phyloP scores from a whole-genome alignment of 2,113 vertebrate species.

The Grus americana region DNA sequence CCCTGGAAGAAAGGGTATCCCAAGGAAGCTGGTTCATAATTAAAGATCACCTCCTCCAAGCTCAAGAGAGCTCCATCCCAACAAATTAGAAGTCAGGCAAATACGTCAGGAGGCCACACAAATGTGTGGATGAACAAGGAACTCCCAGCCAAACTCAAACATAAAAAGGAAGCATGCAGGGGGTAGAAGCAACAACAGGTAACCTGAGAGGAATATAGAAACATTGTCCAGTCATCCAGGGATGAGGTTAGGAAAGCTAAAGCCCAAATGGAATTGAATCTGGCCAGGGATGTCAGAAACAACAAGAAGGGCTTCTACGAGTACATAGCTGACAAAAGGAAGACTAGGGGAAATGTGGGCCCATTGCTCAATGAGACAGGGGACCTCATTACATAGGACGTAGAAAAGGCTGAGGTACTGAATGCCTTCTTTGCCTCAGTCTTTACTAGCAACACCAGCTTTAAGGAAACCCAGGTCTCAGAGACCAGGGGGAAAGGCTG shows the following conservation, averaged over 20 bases:
- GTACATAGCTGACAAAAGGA: neutral
- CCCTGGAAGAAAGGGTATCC: neutral
- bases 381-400: neutral
- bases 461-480: neutral
- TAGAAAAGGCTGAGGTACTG: neutral
- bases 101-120: neutral
- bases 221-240: neutral
- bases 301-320: neutral
- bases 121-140: neutral
- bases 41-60: neutral
- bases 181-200: neutral
- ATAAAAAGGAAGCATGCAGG: neutral
- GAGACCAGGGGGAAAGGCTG: neutral
- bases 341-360: neutral
- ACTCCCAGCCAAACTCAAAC: neutral
- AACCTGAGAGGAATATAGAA: neutral
- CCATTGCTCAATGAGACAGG: neutral
- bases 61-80: neutral
- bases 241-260: neutral
- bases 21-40: neutral
- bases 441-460: neutral
- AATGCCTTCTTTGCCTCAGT: neutral
- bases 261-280: neutral
- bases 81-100: neutral
- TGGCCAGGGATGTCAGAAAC: neutral